Evolutionary conservation across 2,888 invertebrate species (phyloP), one percentile per base, ranked within the genome.

Genomic region (Bellardia bayeri): DNA sequence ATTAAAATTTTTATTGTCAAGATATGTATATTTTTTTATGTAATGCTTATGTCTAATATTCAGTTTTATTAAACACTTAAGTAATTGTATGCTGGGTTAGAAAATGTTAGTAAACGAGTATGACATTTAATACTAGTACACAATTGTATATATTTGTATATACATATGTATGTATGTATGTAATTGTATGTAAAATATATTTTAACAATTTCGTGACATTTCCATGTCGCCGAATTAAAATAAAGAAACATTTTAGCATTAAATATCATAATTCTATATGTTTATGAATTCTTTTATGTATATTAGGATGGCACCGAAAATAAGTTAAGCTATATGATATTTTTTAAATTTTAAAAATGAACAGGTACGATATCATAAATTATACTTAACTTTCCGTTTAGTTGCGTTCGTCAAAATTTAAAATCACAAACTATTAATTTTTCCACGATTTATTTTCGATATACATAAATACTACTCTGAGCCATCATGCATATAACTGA

Each of bases 161-260:
- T 23, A 3, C 42, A 8, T 40, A 11, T 64, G 40, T 23, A 23
- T 23, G 1, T 23, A 23, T 23, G 23, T 23, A 23, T 23, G 23
- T 23, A 23, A 23, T 23, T 23, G 23, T 23, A 23, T 23, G 23
- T n/a, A 9, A 64, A 40, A 40, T 64, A 16, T 64, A 42, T 9
- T 16, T 42, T 0, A 40, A 16, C 9, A 64, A 64, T 42, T 42
- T 64, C 42, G 16, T 64, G 42, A 64, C 42, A 64, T 64, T 64
- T 64, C 42, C 64, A 42, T 16, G 64, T 64, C 64, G 42, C 64
- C 16, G 64, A 64, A 42, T 64, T 16, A 42, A 64, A 64, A 64
- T 16, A 64, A 64, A 42, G 64, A 16, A 42, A 64, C 40, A 11
- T 64, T 64, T 64, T 64, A 16, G 16, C 64, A 64, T 64, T 42